Evolutionary conservation across 2,797 vertebrate genomes (phyloP).

Genomic region (Urophycis tenuis): DNA sequence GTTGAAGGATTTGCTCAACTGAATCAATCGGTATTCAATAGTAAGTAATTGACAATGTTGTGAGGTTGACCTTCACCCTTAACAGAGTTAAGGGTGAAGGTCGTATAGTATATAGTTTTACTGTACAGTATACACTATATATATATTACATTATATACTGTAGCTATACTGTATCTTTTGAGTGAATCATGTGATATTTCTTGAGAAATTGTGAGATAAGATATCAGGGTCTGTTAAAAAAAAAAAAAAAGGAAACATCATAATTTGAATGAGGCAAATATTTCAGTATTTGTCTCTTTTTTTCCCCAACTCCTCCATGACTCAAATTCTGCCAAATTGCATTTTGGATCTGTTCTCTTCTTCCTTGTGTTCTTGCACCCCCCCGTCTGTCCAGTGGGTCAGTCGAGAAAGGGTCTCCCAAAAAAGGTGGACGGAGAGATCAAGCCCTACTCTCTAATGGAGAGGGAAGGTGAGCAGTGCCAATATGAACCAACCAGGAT

Average conservation of each 20-base stretch:
- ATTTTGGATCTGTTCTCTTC: neutral
- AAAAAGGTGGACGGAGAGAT: slow-evolving; percentile 85
- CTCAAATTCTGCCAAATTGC: neutral
- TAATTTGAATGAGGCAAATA: neutral
- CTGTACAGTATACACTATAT: neutral
- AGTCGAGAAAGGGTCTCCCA: slow-evolving; percentile 71
- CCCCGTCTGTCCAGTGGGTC: slow-evolving; percentile 50
- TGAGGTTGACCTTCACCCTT: neutral
- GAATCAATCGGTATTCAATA: neutral
- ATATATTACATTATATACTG: too few relatives aligned
- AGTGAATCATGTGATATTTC: neutral
- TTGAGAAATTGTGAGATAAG: neutral
- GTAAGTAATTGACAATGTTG: neutral
- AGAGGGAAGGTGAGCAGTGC: slow-evolving; percentile 79
- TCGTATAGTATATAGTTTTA: neutral
- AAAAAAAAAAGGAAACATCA: neutral
- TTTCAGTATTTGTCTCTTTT: neutral
- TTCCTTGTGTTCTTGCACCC: slow-evolving; percentile 19
- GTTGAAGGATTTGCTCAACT: neutral
- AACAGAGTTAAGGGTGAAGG: too few relatives aligned
- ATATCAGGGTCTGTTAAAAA: neutral
- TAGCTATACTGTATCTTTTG: too few relatives aligned
- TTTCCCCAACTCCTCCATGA: neutral
- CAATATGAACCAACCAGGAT: neutral
- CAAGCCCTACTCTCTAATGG: slow-evolving; percentile 86